These are phyloP conservation scores for Hypomecis punctinalis DNA, from an alignment of 2,888 invertebrate species.

Conservation along the genomic window DNA sequence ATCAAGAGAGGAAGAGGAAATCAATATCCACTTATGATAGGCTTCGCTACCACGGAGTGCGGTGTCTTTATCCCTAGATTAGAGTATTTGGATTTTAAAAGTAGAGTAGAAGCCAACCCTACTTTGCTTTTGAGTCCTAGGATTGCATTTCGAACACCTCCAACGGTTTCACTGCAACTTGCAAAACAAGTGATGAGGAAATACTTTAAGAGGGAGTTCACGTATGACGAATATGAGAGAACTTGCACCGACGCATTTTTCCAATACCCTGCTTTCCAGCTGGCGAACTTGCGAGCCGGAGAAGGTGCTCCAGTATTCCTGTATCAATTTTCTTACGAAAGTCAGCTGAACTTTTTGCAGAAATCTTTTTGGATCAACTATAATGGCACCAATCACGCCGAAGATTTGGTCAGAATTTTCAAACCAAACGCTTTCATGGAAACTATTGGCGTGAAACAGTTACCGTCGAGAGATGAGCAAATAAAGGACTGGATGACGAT, in stretches of 20 bases:
- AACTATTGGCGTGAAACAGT: constrained; percentile 10
- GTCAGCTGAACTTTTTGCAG: constrained; percentile 67
- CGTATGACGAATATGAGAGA: constrained; percentile 32
- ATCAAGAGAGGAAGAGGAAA: constrained; percentile 43
- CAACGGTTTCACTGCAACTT: constrained; percentile 16
- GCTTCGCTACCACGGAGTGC: constrained; percentile 46
- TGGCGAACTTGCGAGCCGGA: constrained; percentile 35
- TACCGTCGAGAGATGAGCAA: constrained; percentile 36
- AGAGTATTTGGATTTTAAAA: constrained; percentile 27
- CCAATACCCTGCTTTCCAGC: constrained; percentile 41
- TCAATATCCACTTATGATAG: constrained; percentile 46
- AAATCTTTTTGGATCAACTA: constrained; percentile 43
- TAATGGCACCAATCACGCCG: constrained; percentile 66
- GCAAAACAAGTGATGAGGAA: constrained; percentile 26
- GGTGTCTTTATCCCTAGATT: constrained; percentile 31
- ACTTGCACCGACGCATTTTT: constrained; percentile 40
- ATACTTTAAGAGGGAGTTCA: constrained; percentile 37
- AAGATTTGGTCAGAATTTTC: constrained; percentile 76
- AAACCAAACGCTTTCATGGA: constrained; percentile 35
- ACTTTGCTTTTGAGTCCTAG: constrained; percentile 27
- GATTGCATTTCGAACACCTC: constrained; percentile 25
- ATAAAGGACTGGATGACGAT: constrained; percentile 45
- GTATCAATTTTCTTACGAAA: constrained; percentile 75
- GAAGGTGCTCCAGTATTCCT: constrained; percentile 63
- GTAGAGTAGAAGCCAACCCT: constrained; percentile 31